These are phyloP conservation scores for Phenacoccus solenopsis DNA, from an alignment of 1,140 invertebrate species.

Conservation along the genomic window DNA sequence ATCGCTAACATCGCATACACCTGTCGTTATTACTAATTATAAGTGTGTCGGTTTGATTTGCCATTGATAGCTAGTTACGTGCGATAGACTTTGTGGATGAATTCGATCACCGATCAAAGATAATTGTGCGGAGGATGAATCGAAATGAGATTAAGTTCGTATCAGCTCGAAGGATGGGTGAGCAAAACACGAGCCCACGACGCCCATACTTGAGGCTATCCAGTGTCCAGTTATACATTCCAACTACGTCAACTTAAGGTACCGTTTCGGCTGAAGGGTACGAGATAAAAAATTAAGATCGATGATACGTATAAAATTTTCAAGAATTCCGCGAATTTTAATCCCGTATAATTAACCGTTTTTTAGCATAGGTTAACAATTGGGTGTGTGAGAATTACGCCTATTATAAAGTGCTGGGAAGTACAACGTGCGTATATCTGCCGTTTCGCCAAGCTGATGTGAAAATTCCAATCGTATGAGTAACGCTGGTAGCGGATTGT, in stretches of 20 bases:
- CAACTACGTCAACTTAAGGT: too few relatives aligned
- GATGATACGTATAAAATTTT: not conserved
- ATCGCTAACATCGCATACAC: not conserved
- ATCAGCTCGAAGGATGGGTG: too few relatives aligned
- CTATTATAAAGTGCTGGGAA: not conserved
- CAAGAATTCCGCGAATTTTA: not conserved
- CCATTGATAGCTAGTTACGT: not conserved
- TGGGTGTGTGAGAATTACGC: not conserved
- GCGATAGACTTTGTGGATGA: not conserved
- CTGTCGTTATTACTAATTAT: not conserved
- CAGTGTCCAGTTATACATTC: too few relatives aligned
- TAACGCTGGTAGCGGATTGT: not conserved
- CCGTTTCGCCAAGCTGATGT: not conserved
- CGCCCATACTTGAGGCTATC: too few relatives aligned
- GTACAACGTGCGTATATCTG: not conserved
- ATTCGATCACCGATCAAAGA: not conserved
- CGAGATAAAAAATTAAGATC: too few relatives aligned
- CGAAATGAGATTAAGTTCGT: too few relatives aligned
- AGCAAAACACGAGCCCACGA: too few relatives aligned
- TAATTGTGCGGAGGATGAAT: too few relatives aligned
- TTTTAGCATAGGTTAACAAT: not conserved
- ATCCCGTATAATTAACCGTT: not conserved
- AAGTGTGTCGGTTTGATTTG: constrained; percentile 5
- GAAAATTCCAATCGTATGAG: not conserved
- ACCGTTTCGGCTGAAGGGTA: too few relatives aligned